Evolutionary conservation across 1,140 invertebrate genomes (phyloP).

Genomic region (Stratiolaelaps scimitus): DNA sequence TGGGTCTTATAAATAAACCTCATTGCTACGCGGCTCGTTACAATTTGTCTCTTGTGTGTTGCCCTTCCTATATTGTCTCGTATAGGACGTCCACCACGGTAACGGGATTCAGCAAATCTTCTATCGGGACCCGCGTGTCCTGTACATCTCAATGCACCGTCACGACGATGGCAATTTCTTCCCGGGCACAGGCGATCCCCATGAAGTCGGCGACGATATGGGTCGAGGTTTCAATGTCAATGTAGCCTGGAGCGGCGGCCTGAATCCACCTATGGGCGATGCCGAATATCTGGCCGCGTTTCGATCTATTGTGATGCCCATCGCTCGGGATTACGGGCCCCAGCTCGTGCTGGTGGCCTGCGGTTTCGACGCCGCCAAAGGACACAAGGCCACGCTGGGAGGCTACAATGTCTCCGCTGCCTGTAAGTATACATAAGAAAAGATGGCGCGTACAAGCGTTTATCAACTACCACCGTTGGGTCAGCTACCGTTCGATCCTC

Average conservation of each 20-base stretch:
- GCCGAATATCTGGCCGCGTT: slow-evolving; percentile 97
- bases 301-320: slow-evolving; percentile 75
- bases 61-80: too few relatives aligned
- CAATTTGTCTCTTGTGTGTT: too few relatives aligned
- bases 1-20: too few relatives aligned
- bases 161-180: slow-evolving; percentile 99
- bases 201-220: slow-evolving; percentile 64
- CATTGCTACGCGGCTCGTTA: too few relatives aligned
- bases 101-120: slow-evolving; percentile 98
- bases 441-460: too few relatives aligned
- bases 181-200: slow-evolving; percentile 84
- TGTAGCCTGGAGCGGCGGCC: slow-evolving; percentile 81
- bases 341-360: slow-evolving; percentile 91
- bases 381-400: slow-evolving; percentile 85
- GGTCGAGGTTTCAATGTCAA: slow-evolving; percentile 95
- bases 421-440: slow-evolving; percentile 46
- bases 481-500: too few relatives aligned
- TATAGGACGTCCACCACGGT: slow-evolving; percentile 93
- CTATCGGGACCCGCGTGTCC: slow-evolving; percentile 82
- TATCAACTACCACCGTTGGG: slow-evolving; percentile 3
- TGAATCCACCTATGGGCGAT: slow-evolving; percentile 84
- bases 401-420: slow-evolving; percentile 84
- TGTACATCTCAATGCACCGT: slow-evolving; percentile 94
- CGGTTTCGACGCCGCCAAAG: slow-evolving; percentile 89
- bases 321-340: slow-evolving; percentile 80